Evolutionary conservation across 2,888 invertebrate genomes (phyloP).

Genomic region (Julus scanicus): DNA sequence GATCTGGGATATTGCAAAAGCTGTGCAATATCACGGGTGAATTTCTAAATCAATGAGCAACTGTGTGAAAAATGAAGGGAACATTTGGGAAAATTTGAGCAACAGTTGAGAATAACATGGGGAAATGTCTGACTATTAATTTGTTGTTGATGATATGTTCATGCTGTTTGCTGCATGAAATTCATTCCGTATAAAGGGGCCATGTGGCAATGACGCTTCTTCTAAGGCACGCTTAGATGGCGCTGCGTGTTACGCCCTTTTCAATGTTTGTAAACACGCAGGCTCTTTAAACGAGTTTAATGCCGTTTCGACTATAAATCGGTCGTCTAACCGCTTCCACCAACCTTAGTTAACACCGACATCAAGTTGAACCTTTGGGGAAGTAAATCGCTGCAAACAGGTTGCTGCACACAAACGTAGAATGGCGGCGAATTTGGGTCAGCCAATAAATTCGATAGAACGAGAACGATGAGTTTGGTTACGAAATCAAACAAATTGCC

Average conservation of each 20-base stretch:
- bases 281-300: neutral
- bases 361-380: neutral
- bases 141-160: too few relatives aligned
- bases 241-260: neutral
- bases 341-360: neutral
- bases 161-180: too few relatives aligned
- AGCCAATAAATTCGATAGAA: neutral
- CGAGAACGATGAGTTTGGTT: neutral
- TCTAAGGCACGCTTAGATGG: neutral
- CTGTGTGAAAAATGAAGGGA: too few relatives aligned
- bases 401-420: neutral
- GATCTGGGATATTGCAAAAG: too few relatives aligned
- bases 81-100: too few relatives aligned
- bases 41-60: too few relatives aligned
- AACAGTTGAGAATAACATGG: too few relatives aligned
- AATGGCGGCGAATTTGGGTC: neutral
- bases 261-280: neutral
- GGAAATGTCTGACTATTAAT: too few relatives aligned
- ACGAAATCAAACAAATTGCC: neutral
- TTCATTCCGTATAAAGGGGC: too few relatives aligned
- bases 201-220: neutral
- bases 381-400: neutral
- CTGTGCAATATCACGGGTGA: too few relatives aligned
- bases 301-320: conserved; percentile 30
- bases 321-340: neutral